Conservation (phyloP, 2,113 vertebrate genomes). For the Agelaius tricolor region DNA sequence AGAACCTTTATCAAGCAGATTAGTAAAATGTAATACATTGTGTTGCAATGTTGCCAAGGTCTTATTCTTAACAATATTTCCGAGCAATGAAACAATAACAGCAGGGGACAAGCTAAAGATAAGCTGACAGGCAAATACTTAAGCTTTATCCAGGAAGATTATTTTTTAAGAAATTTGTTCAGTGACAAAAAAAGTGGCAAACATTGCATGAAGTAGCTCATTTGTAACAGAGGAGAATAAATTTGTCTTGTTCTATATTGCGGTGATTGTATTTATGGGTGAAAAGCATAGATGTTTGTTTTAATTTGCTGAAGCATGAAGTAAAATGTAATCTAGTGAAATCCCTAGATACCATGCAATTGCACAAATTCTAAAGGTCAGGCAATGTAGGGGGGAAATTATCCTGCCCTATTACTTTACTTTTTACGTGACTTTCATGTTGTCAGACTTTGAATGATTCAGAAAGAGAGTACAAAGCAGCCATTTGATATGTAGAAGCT, state of each 20-base stretch:
- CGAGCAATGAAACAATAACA: not conserved
- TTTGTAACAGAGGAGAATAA: not conserved
- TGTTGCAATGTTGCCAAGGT: not conserved
- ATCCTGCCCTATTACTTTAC: not conserved
- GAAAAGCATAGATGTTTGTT: not conserved
- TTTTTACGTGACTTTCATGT: not conserved
- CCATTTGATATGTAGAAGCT: not conserved
- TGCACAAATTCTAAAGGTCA: not conserved
- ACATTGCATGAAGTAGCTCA: not conserved
- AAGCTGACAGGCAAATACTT: not conserved
- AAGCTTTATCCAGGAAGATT: not conserved
- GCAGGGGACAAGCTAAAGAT: not conserved
- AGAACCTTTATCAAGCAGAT: not conserved
- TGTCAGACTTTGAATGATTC: not conserved
- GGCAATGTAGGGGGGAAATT: not conserved
- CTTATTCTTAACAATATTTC: not conserved
- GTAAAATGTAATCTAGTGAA: not conserved
- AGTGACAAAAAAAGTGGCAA: not conserved
- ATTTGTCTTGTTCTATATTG: not conserved
- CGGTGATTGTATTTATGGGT: not conserved
- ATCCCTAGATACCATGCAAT: not conserved
- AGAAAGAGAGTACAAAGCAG: not conserved
- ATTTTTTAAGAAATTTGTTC: not conserved
- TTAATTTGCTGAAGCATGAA: not conserved
- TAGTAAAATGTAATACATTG: not conserved